Conservation (phyloP, 2,113 vertebrate species). For the Lepus americanus region DNA sequence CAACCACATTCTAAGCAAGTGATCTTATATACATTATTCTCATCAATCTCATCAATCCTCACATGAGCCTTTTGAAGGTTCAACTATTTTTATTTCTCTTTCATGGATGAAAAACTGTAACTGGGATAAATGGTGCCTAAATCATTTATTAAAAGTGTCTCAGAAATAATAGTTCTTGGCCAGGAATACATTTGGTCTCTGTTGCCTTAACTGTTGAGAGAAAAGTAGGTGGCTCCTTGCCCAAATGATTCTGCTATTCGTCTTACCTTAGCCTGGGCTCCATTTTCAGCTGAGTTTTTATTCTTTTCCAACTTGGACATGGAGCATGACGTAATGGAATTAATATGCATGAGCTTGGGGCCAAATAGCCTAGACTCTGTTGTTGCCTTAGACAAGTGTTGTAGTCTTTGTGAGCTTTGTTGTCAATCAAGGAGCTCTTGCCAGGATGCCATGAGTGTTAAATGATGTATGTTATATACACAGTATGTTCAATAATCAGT, state of each 20-base stretch:
- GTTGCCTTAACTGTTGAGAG: background rate
- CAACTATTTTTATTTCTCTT: conserved; percentile 8
- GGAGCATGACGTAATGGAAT: background rate
- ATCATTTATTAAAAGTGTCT: background rate
- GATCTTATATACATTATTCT: background rate
- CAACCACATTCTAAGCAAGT: background rate
- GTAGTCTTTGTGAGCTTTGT: background rate
- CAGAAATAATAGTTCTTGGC: background rate
- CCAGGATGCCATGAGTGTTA: background rate
- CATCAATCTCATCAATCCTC: background rate
- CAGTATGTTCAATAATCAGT: background rate
- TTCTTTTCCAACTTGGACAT: background rate
- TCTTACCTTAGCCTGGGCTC: background rate
- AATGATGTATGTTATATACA: background rate
- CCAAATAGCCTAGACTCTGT: too few species aligned
- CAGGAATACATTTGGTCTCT: background rate
- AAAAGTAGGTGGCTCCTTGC: background rate
- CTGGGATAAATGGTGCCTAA: background rate
- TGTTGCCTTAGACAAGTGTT: background rate
- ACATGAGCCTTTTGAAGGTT: background rate
- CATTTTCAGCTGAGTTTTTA: background rate
- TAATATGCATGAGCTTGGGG: background rate
- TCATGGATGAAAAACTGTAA: background rate
- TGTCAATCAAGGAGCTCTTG: background rate
- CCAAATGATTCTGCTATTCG: background rate